phyloP scores from a whole-genome alignment of 2,797 vertebrate species.

The Hemitrygon akajei region DNA sequence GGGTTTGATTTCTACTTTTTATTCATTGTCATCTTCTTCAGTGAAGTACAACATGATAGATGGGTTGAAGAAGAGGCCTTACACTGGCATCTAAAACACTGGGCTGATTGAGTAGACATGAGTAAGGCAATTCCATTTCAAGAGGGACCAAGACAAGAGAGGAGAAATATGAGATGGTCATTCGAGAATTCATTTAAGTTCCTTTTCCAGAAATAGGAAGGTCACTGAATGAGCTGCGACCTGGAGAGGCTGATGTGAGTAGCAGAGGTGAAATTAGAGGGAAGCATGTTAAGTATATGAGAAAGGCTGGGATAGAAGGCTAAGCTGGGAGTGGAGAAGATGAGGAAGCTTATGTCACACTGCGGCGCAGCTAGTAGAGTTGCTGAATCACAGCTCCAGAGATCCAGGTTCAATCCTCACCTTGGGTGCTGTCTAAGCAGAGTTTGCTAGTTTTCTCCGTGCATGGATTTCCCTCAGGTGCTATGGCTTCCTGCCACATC shows the following conservation, averaged over 20 bases:
- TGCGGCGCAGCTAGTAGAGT: too few relatives aligned
- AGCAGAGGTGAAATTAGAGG: not conserved
- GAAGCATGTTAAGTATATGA: too few relatives aligned
- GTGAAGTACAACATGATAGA: not conserved
- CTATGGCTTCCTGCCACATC: too few relatives aligned
- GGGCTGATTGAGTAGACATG: not conserved
- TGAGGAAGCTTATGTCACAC: not conserved
- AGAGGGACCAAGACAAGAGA: not conserved
- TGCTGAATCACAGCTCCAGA: too few relatives aligned
- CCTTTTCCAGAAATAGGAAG: not conserved
- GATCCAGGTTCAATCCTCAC: too few relatives aligned
- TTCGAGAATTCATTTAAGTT: not conserved
- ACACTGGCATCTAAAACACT: not conserved
- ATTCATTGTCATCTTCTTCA: not conserved
- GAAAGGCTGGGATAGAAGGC: not conserved
- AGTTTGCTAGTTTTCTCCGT: too few relatives aligned
- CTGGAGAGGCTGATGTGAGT: not conserved
- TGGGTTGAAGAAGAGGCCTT: too few relatives aligned
- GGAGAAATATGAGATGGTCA: too few relatives aligned
- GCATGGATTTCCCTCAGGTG: too few relatives aligned
- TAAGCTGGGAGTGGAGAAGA: not conserved
- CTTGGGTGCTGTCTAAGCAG: too few relatives aligned
- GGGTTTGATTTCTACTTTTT: not conserved
- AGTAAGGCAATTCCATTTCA: not conserved
- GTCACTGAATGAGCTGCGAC: not conserved